A percentile compares a stretch with the other conserved stretches of the same genome.
These are phyloP conservation scores for Beroe ovata DNA, from an alignment of 37 sponge, comb jelly and placozoan genomes.

Conservation along the genomic window DNA sequence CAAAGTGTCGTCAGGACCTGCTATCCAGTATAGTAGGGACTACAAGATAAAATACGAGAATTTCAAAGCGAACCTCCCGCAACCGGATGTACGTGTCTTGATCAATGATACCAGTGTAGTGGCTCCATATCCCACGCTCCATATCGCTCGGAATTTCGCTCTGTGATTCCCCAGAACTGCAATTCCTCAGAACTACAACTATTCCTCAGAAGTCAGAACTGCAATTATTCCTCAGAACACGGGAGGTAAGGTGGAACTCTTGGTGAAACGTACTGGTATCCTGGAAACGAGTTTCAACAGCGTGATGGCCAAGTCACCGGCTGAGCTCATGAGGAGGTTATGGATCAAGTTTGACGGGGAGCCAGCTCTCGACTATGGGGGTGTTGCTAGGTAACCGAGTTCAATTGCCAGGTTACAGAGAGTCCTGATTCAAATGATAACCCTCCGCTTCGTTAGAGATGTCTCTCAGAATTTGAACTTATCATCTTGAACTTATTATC, in stretches of 20 bases:
- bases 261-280: slow-evolving; percentile 75
- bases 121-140: no score
- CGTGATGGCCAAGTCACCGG: slow-evolving; percentile 76
- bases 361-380: slow-evolving; percentile 93
- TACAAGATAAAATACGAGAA: slow-evolving; percentile 86
- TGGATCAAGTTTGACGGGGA: slow-evolving; percentile 94
- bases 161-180: no score
- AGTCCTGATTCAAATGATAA: no score
- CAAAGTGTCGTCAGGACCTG: slow-evolving; percentile 70
- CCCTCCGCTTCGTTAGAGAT: no score
- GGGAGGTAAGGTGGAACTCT: slow-evolving; percentile 71
- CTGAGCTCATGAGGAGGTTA: slow-evolving; percentile 72
- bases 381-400: slow-evolving; percentile 94
- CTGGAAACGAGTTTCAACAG: slow-evolving; percentile 83
- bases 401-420: no score
- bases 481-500: no score
- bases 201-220: no score
- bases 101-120: no score
- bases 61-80: slow-evolving; percentile 72
- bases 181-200: no score
- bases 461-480: no score
- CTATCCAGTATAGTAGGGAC: slow-evolving; percentile 81
- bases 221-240: not conserved
- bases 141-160: no score
- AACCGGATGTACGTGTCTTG: slow-evolving; percentile 21